Base-by-base conservation (phyloP, 2,888 invertebrate species). In the Therioaphis trifolii region DNA sequence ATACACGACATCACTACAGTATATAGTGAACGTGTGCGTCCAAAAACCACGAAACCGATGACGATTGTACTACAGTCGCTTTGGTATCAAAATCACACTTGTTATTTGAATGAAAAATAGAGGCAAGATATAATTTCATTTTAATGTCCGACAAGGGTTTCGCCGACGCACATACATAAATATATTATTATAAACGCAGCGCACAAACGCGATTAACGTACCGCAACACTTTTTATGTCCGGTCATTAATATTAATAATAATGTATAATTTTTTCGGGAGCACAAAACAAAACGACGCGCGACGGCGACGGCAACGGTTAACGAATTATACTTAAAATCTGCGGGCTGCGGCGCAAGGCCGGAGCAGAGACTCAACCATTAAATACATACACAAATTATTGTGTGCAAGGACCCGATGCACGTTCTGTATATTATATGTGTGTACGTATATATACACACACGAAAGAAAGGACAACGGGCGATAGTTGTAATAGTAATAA, bases 211-310 rank as follows among this genome's bases (percentile, higher is more conserved):
- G 82, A 82, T 82, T 82, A 82, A 82, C 82, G 82, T 82, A 82
- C 82, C 82, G 82, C 82, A 82, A 82, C 82, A 74, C 82, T 82
- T 68, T 35, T 80, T 82, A 82, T 63, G 82, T 35, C 24, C 82
- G 40, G 29, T 74, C 82, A 74, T 82, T 82, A 82, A 82, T 82
- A 82, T 72, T 29, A 82, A 82, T 82, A 74, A 82, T 82, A 82
- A 35, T 29, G 29, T 52, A 69, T 69, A 68, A 79, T 78, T 69
- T 78, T 40, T 78, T 52, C 12, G 52, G 29, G 4, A 11, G n/a
- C 21, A n/a, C 15, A 61, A 61, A 40, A 24, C 46, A 46, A 61
- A 35, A 35, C n/a, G n/a, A n/a, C n/a, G n/a, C n/a, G n/a, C 46
- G 49, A 29, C 71, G 15, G 43, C 27, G 52, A 29, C 35, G 66